These are phyloP conservation scores for Parthenolecanium corni DNA, from an alignment of 2,888 invertebrate genomes.

Conservation along the genomic window DNA sequence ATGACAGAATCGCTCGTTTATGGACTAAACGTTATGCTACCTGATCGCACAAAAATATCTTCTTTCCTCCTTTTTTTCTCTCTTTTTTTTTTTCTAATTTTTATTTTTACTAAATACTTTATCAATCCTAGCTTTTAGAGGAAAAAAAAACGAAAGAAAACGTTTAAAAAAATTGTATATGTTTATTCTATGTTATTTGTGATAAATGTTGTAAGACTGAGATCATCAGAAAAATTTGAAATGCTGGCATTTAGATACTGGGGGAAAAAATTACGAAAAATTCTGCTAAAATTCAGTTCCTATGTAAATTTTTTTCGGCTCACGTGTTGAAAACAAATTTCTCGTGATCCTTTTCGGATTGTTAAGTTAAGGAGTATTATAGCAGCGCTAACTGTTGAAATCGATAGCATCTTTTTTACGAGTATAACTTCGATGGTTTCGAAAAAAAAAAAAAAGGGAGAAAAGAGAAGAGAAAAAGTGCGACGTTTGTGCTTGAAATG, in stretches of 20 bases:
- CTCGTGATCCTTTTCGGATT: too few species aligned
- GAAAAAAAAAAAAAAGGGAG: neutral
- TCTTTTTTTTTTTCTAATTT: conserved; percentile 1
- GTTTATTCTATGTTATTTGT: conserved; percentile 26
- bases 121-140: conserved; percentile 20
- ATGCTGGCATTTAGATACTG: conserved; percentile 5
- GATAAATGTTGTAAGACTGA: conserved; percentile 28
- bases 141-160: neutral
- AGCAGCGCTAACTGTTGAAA: too few species aligned
- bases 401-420: too few species aligned
- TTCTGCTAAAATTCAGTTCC: conserved; percentile 16
- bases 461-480: neutral
- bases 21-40: conserved; percentile 98
- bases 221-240: conserved; percentile 15
- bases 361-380: too few species aligned
- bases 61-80: neutral
- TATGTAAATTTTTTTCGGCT: neutral
- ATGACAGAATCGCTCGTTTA: conserved; percentile 92
- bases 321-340: too few species aligned
- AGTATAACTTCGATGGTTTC: neutral
- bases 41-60: conserved; percentile 46
- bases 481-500: neutral
- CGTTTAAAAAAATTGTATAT: conserved; percentile 1
- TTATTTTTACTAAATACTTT: conserved; percentile 6
- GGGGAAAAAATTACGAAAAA: neutral